Evolutionary conservation across 1,140 invertebrate genomes (phyloP).

Genomic region (Whitmania pigra): DNA sequence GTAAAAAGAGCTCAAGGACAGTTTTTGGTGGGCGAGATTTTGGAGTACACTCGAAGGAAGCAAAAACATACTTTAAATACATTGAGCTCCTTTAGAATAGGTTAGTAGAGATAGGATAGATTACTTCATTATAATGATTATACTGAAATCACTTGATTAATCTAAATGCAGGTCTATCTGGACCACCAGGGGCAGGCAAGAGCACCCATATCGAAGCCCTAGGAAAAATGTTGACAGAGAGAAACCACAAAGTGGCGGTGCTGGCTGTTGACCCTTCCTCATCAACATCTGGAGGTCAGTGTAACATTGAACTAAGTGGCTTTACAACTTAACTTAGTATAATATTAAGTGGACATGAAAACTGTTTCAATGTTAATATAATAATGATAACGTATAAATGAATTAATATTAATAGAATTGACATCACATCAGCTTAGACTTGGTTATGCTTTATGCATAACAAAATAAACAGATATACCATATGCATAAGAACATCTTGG

Average conservation of each 20-base stretch:
- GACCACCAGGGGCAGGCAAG: constrained; percentile 55
- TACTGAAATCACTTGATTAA: background rate
- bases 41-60: constrained; percentile 36
- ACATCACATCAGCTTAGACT: background rate
- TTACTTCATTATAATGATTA: constrained; percentile 1
- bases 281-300: constrained; percentile 45
- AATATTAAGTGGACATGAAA: background rate
- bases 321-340: no score
- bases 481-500: no score
- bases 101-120: constrained; percentile 23
- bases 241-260: constrained; percentile 49
- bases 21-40: constrained; percentile 40
- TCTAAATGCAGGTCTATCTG: constrained; percentile 45
- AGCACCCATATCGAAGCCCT: constrained; percentile 54
- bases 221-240: constrained; percentile 47
- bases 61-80: constrained; percentile 29
- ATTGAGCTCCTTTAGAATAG: constrained; percentile 44
- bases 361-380: background rate
- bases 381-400: background rate
- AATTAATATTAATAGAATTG: background rate
- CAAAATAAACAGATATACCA: no score
- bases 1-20: constrained; percentile 43
- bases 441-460: no score
- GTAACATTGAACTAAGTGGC: background rate
- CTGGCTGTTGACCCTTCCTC: constrained; percentile 54